Base-by-base conservation (phyloP, 2,888 invertebrate genomes). In the Miltochrista miniata region DNA sequence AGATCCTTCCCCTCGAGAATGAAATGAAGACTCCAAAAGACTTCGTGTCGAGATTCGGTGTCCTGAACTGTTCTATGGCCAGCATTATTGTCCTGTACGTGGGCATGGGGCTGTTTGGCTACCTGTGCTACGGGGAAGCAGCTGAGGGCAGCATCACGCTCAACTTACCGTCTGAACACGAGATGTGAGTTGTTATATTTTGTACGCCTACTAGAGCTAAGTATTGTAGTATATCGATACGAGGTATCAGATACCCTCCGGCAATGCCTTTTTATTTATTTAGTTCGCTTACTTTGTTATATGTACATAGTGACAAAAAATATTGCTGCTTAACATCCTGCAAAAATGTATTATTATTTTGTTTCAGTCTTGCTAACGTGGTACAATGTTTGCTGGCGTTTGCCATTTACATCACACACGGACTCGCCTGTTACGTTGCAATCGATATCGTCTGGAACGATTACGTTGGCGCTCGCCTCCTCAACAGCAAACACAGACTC, bases 381-480 rank as follows among this genome's bases (percentile, higher is more conserved):
- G 96, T 96, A 0, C 95, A 96, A 76, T 90, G 94, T 12, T 93
- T 96, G 70, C 81, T 96, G 42, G 96, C 96, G 0, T 85, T 96
- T 59, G 95, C 96, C 0, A 98, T 99, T 64, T 98, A 96, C 86
- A 94, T 98, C 48, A 97, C 98, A 0, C 99, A 99, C 81, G 96
- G 96, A 0, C 91, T 99, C 33, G 98, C 98, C 72, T 97, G 98
- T 83, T 99, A 98, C 85, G 99, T 99, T 1, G 98, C 99, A 7
- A 95, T 98, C 68, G 96, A 97, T 72, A 97, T 99, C 62, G 92
- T 96, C 40, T 98, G 98, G 97, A 97, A 96, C 70, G 94, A 95
- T 50, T 96, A 95, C 78, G 76, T 92, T 53, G 84, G 90, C 30
- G 61, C 64, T 34, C 85, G 96, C 8, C 85, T 96, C 39, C 93